phyloP scores from a whole-genome alignment of 2,888 invertebrate species.

The Apamea epomidion region DNA sequence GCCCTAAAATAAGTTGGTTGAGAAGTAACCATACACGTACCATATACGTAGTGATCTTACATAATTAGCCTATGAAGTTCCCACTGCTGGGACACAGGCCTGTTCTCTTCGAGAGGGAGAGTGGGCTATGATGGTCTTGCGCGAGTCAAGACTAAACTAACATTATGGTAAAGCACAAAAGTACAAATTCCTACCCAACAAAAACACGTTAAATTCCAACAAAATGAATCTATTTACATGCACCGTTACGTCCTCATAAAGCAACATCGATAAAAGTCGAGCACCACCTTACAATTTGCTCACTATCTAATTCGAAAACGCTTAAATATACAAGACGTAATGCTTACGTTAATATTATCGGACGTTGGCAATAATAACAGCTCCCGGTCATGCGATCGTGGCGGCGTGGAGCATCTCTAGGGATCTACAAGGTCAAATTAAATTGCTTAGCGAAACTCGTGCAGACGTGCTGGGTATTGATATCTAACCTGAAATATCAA shows the following conservation, averaged over 20 bases:
- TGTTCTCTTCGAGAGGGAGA: too few relatives aligned
- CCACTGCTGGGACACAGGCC: too few relatives aligned
- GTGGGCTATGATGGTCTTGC: background rate
- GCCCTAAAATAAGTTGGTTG: too few relatives aligned
- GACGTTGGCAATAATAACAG: slow-evolving; percentile 63
- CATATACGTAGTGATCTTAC: too few relatives aligned
- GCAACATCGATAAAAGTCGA: slow-evolving; percentile 46
- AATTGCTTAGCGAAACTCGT: background rate
- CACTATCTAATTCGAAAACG: slow-evolving; percentile 50
- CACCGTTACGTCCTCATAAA: slow-evolving; percentile 38
- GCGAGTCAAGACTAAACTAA: background rate
- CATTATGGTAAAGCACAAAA: background rate
- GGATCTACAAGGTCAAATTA: background rate
- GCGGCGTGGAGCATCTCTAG: slow-evolving; percentile 40
- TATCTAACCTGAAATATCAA: rapidly evolving
- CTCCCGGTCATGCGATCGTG: slow-evolving; percentile 62
- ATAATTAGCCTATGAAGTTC: too few relatives aligned
- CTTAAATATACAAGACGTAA: slow-evolving; percentile 61
- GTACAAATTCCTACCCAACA: background rate
- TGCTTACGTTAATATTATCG: slow-evolving; percentile 60
- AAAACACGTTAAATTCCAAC: slow-evolving; percentile 12
- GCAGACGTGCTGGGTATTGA: background rate
- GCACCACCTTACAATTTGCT: slow-evolving; percentile 43
- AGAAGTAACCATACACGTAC: too few relatives aligned
- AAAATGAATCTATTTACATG: slow-evolving; percentile 25